Percentiles rank a stretch among this genome's conserved stretches.
Evolutionary conservation across 2,888 invertebrate genomes (phyloP).

Genomic region (Phytoseiulus persimilis): DNA sequence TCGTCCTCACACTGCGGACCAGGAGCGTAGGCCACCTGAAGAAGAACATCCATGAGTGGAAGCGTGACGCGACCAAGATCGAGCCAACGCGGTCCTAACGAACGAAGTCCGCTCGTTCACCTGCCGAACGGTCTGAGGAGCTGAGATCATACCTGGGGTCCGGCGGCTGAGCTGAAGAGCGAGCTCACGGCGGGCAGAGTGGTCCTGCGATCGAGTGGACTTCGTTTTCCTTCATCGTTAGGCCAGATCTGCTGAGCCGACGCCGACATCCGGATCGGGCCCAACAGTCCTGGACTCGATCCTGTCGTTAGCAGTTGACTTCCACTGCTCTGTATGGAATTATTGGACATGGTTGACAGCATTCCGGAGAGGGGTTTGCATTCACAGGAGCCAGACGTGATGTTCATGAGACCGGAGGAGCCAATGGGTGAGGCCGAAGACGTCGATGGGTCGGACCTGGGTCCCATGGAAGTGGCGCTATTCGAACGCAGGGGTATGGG

Average conservation of each 20-base stretch:
- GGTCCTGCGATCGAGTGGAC: slow-evolving; percentile 28
- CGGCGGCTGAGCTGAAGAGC: slow-evolving; percentile 23
- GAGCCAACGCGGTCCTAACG: too few species aligned
- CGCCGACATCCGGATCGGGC: slow-evolving; percentile 24
- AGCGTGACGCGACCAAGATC: too few species aligned
- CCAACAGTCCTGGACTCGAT: slow-evolving; percentile 38
- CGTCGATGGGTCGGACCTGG: slow-evolving; percentile 25
- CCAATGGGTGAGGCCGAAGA: neutral
- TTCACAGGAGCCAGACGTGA: neutral
- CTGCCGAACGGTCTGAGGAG: too few species aligned
- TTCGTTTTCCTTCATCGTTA: neutral
- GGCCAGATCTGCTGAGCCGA: slow-evolving; percentile 39
- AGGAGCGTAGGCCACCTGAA: slow-evolving; percentile 10
- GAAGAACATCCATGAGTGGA: neutral
- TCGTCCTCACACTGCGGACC: slow-evolving; percentile 6
- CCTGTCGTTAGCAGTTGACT: slow-evolving; percentile 43
- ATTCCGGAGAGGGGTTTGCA: slow-evolving; percentile 14
- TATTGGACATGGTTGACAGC: neutral
- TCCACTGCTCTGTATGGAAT: neutral
- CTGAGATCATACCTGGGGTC: slow-evolving; percentile 8
- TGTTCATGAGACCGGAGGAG: neutral
- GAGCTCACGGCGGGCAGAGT: slow-evolving; percentile 17
- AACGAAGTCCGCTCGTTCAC: too few species aligned
- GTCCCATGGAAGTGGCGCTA: slow-evolving; percentile 13
- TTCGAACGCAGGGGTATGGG: slow-evolving; percentile 34